These are phyloP conservation scores for Lanius collurio DNA, from an alignment of 2,113 vertebrate species.

Conservation along the genomic window DNA sequence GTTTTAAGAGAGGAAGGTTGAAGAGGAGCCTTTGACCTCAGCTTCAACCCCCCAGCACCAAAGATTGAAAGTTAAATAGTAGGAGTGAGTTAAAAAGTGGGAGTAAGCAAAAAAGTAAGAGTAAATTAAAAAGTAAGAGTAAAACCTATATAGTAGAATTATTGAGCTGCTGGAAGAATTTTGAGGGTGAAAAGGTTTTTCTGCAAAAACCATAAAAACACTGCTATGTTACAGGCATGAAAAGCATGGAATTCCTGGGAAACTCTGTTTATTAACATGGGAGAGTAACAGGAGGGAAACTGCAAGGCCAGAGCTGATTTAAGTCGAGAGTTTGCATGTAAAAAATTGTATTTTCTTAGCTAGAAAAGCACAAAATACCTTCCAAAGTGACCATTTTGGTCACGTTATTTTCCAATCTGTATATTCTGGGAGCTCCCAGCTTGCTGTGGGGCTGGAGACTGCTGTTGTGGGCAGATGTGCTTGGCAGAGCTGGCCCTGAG, in stretches of 20 bases:
- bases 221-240: fast-evolving
- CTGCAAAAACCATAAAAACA: background rate
- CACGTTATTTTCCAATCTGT: fast-evolving
- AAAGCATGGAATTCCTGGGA: background rate
- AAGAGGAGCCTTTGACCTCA: background rate
- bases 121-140: background rate
- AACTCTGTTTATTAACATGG: fast-evolving
- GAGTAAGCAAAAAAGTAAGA: background rate
- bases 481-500: background rate
- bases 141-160: background rate
- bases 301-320: background rate
- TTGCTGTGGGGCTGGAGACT: fast-evolving
- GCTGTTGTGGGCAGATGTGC: fast-evolving
- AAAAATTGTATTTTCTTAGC: fast-evolving
- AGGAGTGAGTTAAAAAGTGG: background rate
- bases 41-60: background rate
- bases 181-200: fast-evolving
- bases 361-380: background rate
- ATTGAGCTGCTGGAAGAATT: background rate
- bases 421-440: fast-evolving
- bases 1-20: background rate
- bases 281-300: background rate
- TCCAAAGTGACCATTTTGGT: fast-evolving
- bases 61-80: background rate
- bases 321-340: fast-evolving